Evolutionary conservation across 2,888 invertebrate genomes (phyloP).

Genomic region (Dexiosoma caninum): DNA sequence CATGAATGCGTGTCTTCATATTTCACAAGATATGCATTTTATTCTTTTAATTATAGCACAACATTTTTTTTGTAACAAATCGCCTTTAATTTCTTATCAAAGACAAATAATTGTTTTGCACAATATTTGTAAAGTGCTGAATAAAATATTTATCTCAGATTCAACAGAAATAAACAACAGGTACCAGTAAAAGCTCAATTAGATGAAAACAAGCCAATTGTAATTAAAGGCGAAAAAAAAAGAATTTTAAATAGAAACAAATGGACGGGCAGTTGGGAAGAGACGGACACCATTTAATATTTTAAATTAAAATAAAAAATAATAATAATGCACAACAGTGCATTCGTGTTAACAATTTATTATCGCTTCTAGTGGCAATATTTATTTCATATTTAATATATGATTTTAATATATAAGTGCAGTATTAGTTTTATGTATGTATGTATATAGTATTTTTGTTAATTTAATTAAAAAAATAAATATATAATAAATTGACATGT

Average conservation of each 20-base stretch:
- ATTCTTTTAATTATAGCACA: no score
- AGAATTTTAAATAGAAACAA: constrained; percentile 15
- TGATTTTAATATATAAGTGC: no score
- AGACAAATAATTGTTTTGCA: constrained; percentile 10
- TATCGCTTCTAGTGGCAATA: constrained; percentile 11
- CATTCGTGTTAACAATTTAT: constrained; percentile 53
- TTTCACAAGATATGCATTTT: no score
- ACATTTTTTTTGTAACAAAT: no score
- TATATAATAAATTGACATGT: constrained; percentile 65
- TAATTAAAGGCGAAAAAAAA: constrained; percentile 41
- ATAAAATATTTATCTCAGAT: not conserved
- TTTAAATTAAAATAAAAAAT: constrained; percentile 12
- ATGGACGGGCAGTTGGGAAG: not conserved
- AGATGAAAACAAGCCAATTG: constrained; percentile 26
- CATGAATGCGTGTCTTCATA: no score
- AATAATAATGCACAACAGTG: not conserved
- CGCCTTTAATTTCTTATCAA: not conserved
- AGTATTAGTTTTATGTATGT: not conserved
- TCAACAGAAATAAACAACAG: not conserved
- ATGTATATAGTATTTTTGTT: constrained; percentile 1
- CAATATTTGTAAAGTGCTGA: constrained; percentile 7
- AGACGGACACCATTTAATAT: constrained; percentile 16
- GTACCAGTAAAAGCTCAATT: constrained; percentile 29
- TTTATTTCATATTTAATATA: constrained; percentile 31
- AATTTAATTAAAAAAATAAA: constrained; percentile 25